phyloP scores from a whole-genome alignment of 1,140 invertebrate species.

The Eueides isabella region DNA sequence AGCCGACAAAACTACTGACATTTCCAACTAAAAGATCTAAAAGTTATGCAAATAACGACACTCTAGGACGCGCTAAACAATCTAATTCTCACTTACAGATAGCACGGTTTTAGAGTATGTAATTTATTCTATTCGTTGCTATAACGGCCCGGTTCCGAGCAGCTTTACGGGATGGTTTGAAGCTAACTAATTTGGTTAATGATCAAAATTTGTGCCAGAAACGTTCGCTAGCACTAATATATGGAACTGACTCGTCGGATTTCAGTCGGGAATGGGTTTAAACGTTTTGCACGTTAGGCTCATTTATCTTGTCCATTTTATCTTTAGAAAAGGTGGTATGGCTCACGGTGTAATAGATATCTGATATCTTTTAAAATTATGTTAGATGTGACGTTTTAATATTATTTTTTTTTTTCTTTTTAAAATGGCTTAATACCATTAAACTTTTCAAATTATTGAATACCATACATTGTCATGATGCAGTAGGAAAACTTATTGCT shows the following conservation, averaged over 20 bases:
- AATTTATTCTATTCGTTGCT: slow-evolving; percentile 66
- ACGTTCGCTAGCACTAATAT: slow-evolving; percentile 78
- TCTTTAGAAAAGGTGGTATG: slow-evolving; percentile 70
- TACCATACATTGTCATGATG: too few relatives aligned
- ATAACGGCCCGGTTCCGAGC: slow-evolving; percentile 56
- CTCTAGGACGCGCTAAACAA: slow-evolving; percentile 18
- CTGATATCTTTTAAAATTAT: slow-evolving; percentile 42
- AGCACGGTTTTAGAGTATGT: slow-evolving; percentile 44
- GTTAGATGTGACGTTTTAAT: slow-evolving; percentile 4
- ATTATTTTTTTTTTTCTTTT: background rate
- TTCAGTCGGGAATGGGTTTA: slow-evolving; percentile 80
- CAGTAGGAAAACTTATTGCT: too few relatives aligned
- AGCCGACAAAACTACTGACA: background rate
- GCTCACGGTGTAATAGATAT: slow-evolving; percentile 56
- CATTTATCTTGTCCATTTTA: slow-evolving; percentile 81
- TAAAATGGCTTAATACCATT: too few relatives aligned
- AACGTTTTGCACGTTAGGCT: slow-evolving; percentile 81
- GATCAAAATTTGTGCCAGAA: slow-evolving; percentile 80
- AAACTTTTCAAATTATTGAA: too few relatives aligned
- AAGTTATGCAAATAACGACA: slow-evolving; percentile 13
- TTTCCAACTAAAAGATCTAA: background rate
- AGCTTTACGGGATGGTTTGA: slow-evolving; percentile 61
- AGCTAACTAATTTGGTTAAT: slow-evolving; percentile 80
- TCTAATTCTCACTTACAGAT: slow-evolving; percentile 44
- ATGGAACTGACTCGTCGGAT: slow-evolving; percentile 82